phyloP scores from a whole-genome alignment of 2,797 vertebrate genomes.

The Labeo calbasu region DNA sequence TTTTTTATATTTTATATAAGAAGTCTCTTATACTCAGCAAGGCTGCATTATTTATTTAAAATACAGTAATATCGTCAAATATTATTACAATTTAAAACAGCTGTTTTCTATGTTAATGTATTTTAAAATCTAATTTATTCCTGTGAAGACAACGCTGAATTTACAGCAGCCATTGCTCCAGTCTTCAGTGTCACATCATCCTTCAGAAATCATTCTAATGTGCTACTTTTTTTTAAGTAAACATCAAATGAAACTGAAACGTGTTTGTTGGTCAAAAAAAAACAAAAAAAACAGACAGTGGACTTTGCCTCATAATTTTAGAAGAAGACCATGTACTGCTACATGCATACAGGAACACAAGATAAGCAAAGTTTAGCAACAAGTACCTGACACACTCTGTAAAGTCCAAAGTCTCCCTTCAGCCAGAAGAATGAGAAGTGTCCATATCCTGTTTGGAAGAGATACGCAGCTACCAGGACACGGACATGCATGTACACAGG shows the following conservation, averaged over 20 bases:
- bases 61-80: too few relatives aligned
- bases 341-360: not conserved
- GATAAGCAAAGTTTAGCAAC: not conserved
- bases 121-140: too few relatives aligned
- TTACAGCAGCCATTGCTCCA: too few relatives aligned
- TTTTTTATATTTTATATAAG: not conserved
- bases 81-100: too few relatives aligned
- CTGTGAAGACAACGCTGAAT: too few relatives aligned
- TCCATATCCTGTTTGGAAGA: constrained; percentile 98
- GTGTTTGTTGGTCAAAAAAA: too few relatives aligned
- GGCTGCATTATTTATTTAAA: not conserved
- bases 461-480: constrained; percentile 95
- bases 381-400: constrained; percentile 94
- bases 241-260: too few relatives aligned
- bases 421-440: constrained; percentile 99
- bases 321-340: not conserved
- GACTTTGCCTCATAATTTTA: not conserved
- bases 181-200: too few relatives aligned
- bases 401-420: constrained; percentile 96
- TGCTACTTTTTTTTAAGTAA: too few relatives aligned
- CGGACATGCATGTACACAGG: constrained; percentile 99
- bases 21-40: not conserved
- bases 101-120: too few relatives aligned
- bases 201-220: too few relatives aligned
- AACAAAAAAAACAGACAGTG: too few relatives aligned